Conservation (phyloP, 1,140 invertebrate species). For the Temnothorax curvispinosus region DNA sequence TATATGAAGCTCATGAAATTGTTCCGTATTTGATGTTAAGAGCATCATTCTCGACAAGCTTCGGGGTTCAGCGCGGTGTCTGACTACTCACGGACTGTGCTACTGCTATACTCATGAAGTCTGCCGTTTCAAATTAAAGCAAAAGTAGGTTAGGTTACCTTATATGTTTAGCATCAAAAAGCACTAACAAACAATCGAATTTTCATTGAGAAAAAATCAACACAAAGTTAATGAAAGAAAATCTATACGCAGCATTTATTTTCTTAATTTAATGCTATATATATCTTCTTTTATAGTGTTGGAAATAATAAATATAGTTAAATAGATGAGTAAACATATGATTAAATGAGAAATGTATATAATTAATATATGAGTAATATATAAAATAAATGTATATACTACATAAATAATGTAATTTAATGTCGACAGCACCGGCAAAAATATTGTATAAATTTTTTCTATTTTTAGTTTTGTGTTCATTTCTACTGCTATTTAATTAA, state of each 20-base stretch:
- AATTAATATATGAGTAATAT: background rate
- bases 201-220: background rate
- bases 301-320: background rate
- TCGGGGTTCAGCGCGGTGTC: background rate
- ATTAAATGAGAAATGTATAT: background rate
- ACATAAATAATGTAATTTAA: background rate
- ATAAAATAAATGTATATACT: background rate
- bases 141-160: too few relatives aligned
- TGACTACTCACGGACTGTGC: constrained; percentile 19
- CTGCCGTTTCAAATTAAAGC: background rate
- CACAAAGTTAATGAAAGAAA: background rate
- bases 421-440: background rate
- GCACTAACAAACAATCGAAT: background rate
- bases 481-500: background rate
- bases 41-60: background rate
- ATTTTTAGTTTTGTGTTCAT: background rate
- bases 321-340: background rate
- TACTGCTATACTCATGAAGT: background rate
- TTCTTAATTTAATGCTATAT: background rate
- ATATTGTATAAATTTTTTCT: background rate
- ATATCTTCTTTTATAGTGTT: background rate
- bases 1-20: constrained; percentile 7
- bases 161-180: background rate
- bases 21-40: constrained; percentile 17
- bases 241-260: background rate